Base-by-base conservation (phyloP, 1,140 invertebrate genomes). In the Zophobas morio region DNA sequence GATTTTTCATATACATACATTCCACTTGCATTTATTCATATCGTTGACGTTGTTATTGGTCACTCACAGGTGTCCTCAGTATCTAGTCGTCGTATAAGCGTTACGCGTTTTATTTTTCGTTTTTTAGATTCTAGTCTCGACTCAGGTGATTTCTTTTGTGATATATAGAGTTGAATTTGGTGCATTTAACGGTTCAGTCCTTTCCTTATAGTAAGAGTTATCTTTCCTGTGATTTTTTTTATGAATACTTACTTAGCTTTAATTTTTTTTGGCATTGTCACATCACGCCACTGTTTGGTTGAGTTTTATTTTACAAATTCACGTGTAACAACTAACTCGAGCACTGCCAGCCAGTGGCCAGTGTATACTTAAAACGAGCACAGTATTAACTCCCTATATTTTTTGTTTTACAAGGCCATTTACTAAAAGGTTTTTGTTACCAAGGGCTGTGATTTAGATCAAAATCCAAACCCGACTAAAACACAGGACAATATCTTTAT, bases 1-100 rank as follows among this genome's bases (percentile, higher is more conserved):
- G 46, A 84, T 85, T 71, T 90, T 89, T 86, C 89, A 89, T 81
- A 88, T 90, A 83, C 89, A 90, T 80, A 88, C 89, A 60, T 87
- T 91, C 82, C 89, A 90, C 83, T 84, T 91, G 74, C 90, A 91
- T 85, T 83, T 91, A 57, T 86, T 91, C 81, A 88, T 91, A 80
- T 91, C 90, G 33, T 87, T 90, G 77, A 90, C 90, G 63, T 88
- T 91, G 86, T 87, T 91, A 83, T 86, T 91, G 47, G 87, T 91
- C 79, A 90, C 89, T 66, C 90, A 90, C 85, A 88, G 89, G 83
- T 90, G 89, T 83, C 89, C 89, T 60, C 89, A 90, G 74, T 87
- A 85, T 81, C 80, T 87, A 54, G 80, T 87, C 74, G 82, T 87
- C 47, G 46, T 86, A 72, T 84, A 84, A 84, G n/a, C 49, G 42